Evolutionary conservation across 2,888 invertebrate species (phyloP), one percentile per base, ranked within the genome.

Genomic region (Andrena bicolor): DNA sequence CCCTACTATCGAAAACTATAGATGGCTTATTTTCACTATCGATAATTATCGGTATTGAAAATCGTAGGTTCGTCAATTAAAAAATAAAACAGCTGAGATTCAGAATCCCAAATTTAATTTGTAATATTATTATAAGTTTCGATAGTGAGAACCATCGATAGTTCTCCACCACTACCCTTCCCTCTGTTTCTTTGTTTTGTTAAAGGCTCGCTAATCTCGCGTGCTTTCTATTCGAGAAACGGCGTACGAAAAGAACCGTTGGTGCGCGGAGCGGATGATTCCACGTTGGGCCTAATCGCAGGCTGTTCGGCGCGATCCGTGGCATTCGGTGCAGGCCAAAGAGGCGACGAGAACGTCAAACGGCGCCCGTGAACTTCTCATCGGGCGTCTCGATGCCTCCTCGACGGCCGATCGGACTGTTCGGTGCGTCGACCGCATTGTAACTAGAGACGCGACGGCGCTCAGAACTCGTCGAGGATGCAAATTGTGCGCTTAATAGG

Each of bases 401-500:
- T 66, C 73, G 51, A 60, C 64, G 32, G n/a, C 53, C 73, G 76
- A 77, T 81, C 68, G 76, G 80, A 71, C 80, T 83, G 79, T 86
- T 82, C 70, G 65, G 53, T 53, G 76, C 83, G 76, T 85, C 80
- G 85, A 73, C 85, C 85, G 83, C 87, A 81, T 85, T 79, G 83
- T 77, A 83, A 87, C 74, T 80, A 85, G 63, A 75, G 65, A 75
- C 75, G 63, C 79, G 74, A 77, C 77, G 73, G 65, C 72, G 78
- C 70, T 86, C 83, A 85, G 71, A 76, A 76, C 86, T 83, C 80
- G 82, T 83, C 82, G 80, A 70, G 84, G 66, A 90, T 89, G 90
- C 87, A 90, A 90, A 90, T 90, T 85, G 83, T 63, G 72, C 76
- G 82, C 82, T 87, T 90, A 86, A 90, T 85, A 83, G 80, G 75